phyloP scores from a whole-genome alignment of 2,797 vertebrate genomes.

The Pipistrellus pygmaeus region DNA sequence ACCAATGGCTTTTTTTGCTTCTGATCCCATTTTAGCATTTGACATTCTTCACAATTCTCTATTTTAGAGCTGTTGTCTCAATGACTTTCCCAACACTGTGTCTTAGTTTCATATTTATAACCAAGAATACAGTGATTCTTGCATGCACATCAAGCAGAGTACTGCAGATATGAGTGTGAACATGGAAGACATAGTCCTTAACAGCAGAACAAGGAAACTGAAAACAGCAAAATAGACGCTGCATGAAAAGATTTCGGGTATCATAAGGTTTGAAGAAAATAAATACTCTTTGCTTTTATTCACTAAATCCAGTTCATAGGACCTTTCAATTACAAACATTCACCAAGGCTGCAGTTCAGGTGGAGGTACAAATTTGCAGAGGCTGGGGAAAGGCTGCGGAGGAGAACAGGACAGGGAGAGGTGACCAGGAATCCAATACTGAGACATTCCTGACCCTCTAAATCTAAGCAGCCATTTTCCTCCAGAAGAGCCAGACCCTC shows the following conservation, averaged over 20 bases:
- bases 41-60: neutral
- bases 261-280: neutral
- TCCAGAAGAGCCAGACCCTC: too few relatives aligned
- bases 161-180: neutral
- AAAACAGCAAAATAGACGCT: neutral
- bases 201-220: neutral
- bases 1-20: neutral
- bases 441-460: too few relatives aligned
- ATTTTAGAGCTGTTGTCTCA: neutral
- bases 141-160: neutral
- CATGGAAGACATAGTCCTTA: neutral
- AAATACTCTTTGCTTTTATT: neutral
- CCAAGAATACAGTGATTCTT: neutral
- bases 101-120: neutral
- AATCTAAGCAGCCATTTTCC: too few relatives aligned
- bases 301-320: too few relatives aligned
- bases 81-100: neutral
- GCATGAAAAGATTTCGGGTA: neutral
- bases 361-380: too few relatives aligned
- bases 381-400: too few relatives aligned
- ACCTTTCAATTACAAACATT: too few relatives aligned
- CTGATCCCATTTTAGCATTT: neutral
- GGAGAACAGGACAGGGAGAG: too few relatives aligned
- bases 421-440: too few relatives aligned
- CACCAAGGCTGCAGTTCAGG: too few relatives aligned